Evolutionary conservation across 1,140 invertebrate genomes (phyloP).

Genomic region (Doryteuthis pealeii): DNA sequence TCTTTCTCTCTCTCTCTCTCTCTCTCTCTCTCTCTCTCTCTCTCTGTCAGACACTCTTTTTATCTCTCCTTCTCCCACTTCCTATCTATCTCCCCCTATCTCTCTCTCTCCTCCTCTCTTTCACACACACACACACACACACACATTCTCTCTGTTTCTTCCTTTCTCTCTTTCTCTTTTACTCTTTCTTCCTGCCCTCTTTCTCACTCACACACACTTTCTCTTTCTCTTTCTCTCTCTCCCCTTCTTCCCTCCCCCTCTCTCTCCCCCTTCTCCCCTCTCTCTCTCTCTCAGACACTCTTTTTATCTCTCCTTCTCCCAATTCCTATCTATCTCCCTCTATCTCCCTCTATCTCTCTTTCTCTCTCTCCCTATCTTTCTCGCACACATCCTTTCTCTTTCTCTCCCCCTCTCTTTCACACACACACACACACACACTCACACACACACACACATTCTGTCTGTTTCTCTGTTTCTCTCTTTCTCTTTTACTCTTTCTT

Average conservation of each 20-base stretch:
- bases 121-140: too few species aligned
- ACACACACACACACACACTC: too few species aligned
- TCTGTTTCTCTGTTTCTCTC: too few species aligned
- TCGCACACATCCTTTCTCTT: too few species aligned
- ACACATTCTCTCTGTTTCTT: too few species aligned
- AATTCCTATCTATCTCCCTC: constrained; percentile 7
- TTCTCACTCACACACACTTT: too few species aligned
- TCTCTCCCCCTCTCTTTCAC: too few species aligned
- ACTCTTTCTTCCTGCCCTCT: too few species aligned
- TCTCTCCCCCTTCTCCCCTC: neutral
- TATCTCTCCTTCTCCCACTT: neutral
- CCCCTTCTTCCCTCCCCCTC: neutral
- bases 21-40: neutral
- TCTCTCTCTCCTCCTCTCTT: too few species aligned
- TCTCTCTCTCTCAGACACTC: constrained; percentile 11
- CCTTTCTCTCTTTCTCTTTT: constrained; percentile 9
- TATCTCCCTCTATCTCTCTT: constrained; percentile 10
- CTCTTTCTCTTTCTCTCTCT: too few species aligned
- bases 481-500: constrained; percentile 15
- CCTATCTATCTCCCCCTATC: too few species aligned
- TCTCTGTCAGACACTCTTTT: neutral
- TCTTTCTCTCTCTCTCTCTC: neutral
- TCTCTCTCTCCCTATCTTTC: constrained; percentile 16
- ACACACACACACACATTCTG: too few species aligned
- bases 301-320: constrained; percentile 5